Conservation (phyloP, 2,113 vertebrate genomes). For the Chloroceryle aenea region DNA sequence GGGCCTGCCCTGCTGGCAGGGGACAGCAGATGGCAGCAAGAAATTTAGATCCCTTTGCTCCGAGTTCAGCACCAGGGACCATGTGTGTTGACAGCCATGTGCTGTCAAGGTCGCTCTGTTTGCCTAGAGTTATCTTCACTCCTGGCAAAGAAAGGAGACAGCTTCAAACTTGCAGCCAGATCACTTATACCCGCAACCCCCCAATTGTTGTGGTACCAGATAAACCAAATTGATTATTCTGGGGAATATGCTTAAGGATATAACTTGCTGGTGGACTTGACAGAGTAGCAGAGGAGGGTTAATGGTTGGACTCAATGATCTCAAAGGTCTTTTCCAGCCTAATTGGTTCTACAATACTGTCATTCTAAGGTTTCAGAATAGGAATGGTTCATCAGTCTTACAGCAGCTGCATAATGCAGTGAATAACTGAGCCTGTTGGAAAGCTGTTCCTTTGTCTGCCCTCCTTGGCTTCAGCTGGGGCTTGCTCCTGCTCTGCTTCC, state of each 20-base stretch:
- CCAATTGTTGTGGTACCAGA: background rate
- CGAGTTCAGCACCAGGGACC: fast-evolving
- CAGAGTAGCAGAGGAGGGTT: no score
- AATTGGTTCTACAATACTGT: no score
- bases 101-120: background rate
- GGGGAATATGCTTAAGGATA: background rate
- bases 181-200: background rate
- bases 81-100: fast-evolving
- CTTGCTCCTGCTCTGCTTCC: background rate
- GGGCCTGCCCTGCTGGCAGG: background rate
- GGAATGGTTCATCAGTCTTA: background rate
- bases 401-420: fast-evolving
- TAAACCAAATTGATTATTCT: background rate
- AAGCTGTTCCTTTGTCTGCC: background rate
- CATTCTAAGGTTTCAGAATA: background rate
- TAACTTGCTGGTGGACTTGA: no score
- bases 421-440: background rate
- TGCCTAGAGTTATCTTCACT: background rate
- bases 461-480: background rate
- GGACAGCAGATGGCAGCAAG: constrained; percentile 38
- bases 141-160: background rate
- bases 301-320: no score
- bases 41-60: background rate
- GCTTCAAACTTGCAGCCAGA: background rate
- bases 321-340: no score